Percentiles rank a stretch among this genome's conserved stretches.
These are phyloP conservation scores for Nothocercus julius DNA, from an alignment of 2,113 vertebrate genomes.

Conservation along the genomic window DNA sequence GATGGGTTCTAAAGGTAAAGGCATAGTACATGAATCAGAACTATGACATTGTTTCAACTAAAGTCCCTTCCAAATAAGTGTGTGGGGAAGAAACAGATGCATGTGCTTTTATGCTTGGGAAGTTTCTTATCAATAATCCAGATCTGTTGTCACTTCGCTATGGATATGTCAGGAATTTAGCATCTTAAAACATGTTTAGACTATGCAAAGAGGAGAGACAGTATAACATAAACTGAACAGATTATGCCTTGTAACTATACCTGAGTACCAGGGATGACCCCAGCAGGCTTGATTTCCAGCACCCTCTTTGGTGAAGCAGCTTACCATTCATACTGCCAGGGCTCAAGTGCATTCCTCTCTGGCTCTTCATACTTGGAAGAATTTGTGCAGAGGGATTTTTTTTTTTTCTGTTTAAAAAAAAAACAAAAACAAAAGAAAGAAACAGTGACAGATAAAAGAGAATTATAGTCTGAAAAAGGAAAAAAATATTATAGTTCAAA, in stretches of 20 bases:
- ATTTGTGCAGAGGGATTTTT: neutral
- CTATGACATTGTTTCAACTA: neutral
- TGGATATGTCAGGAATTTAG: fast-evolving
- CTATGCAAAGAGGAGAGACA: neutral
- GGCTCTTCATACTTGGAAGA: neutral
- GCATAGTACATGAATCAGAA: neutral
- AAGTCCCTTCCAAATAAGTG: neutral
- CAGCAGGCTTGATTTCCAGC: neutral
- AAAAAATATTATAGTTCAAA: neutral
- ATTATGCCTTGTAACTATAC: neutral
- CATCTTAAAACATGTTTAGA: neutral
- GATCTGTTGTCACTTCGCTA: neutral
- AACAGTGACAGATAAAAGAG: neutral
- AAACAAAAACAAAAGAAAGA: neutral
- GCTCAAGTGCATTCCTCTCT: neutral
- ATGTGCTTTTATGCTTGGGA: neutral
- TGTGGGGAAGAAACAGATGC: neutral
- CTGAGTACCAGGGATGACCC: neutral
- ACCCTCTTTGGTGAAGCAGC: neutral
- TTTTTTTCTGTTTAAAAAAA: neutral
- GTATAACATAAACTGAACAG: neutral
- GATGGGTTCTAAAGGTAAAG: neutral
- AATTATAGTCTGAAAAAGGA: neutral
- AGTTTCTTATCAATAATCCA: neutral
- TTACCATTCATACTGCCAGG: neutral